phyloP scores from a whole-genome alignment of 2,113 vertebrate genomes.

The Ardeotis arabs region DNA sequence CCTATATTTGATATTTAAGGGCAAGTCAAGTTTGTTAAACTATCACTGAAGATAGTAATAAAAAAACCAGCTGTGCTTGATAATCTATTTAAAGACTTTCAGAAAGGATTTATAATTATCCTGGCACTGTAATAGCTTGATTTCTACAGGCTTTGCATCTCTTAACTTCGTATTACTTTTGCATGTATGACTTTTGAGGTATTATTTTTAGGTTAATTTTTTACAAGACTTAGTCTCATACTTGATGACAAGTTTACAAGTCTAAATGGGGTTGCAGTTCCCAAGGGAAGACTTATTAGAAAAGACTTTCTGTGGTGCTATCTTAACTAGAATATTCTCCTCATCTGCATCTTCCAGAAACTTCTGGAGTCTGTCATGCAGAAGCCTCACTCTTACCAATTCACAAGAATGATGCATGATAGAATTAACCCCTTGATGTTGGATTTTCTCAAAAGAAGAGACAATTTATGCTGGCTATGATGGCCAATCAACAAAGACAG shows the following conservation, averaged over 20 bases:
- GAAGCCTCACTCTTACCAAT: background rate
- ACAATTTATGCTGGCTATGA: background rate
- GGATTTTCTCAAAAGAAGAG: background rate
- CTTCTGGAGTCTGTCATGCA: background rate
- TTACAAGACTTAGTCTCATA: background rate
- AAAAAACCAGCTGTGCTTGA: background rate
- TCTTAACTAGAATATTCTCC: background rate
- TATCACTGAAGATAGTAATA: background rate
- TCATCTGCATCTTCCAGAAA: conserved; percentile 3
- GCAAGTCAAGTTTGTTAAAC: conserved; percentile 4
- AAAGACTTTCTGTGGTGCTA: background rate
- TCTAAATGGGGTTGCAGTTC: background rate
- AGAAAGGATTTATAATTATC: conserved; percentile 41
- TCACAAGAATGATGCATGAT: background rate
- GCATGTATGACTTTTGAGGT: background rate
- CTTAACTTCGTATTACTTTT: background rate
- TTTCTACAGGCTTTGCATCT: conserved; percentile 5
- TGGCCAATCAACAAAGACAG: background rate
- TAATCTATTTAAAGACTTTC: background rate
- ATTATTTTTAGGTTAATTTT: conserved; percentile 17
- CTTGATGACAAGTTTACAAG: background rate
- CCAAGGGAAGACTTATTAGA: background rate
- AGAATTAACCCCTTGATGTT: background rate
- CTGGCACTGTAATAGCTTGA: background rate
- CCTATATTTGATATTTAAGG: conserved; percentile 4